These are phyloP conservation scores for Psilopogon haemacephalus DNA, from an alignment of 2,113 vertebrate genomes.

Conservation along the genomic window DNA sequence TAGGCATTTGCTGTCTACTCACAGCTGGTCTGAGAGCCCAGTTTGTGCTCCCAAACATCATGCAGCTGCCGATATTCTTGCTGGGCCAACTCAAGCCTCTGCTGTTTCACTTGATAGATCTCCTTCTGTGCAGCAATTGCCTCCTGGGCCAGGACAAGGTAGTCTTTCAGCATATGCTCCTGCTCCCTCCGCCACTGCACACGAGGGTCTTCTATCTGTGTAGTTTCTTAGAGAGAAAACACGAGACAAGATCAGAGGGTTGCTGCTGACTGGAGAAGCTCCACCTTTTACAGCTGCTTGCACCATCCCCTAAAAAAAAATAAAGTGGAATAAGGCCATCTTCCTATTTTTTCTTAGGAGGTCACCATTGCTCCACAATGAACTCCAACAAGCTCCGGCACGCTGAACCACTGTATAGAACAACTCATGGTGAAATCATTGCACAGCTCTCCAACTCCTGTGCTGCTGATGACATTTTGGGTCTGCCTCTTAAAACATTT, in stretches of 20 bases:
- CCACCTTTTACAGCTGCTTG: not conserved
- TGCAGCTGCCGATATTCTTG: slow-evolving; percentile 92
- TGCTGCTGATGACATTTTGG: not conserved
- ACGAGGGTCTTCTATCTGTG: slow-evolving; percentile 96
- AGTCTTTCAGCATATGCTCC: slow-evolving; percentile 95
- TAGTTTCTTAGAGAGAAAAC: slow-evolving; percentile 79
- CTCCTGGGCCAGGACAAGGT: slow-evolving; percentile 91
- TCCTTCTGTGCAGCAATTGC: slow-evolving; percentile 94
- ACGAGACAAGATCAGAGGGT: not conserved
- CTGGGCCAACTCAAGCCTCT: slow-evolving; percentile 92
- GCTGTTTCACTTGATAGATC: slow-evolving; percentile 97
- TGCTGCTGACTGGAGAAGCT: not conserved
- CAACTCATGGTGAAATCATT: not conserved
- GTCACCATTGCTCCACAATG: not conserved
- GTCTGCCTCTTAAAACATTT: not conserved
- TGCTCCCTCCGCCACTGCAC: slow-evolving; percentile 95
- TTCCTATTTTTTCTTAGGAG: not conserved
- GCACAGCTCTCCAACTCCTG: not conserved
- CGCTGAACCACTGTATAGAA: not conserved
- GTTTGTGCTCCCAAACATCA: slow-evolving; percentile 92
- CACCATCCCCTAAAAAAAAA: not conserved
- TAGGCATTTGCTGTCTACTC: slow-evolving; percentile 68
- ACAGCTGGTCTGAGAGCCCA: slow-evolving; percentile 94
- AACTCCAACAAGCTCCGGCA: not conserved
- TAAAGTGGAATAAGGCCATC: not conserved